Conservation (phyloP, 2,888 invertebrate species). For the Philhelius pedissequus region DNA sequence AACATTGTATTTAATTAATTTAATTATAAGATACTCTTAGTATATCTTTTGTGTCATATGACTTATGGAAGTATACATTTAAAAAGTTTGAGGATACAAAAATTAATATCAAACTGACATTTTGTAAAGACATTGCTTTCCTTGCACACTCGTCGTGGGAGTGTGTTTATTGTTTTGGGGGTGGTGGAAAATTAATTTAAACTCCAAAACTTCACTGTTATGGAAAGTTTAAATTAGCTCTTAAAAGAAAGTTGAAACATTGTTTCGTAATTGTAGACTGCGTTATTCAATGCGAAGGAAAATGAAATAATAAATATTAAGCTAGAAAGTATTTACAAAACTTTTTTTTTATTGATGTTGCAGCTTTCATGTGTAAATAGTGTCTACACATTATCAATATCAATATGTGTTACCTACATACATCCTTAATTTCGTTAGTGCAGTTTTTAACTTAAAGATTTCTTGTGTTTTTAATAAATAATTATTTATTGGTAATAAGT, state of each 20-base stretch:
- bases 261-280: background rate
- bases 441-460: no score
- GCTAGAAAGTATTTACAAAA: background rate
- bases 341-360: background rate
- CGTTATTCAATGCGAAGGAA: background rate
- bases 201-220: background rate
- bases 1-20: no score
- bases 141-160: background rate
- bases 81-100: no score
- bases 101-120: background rate
- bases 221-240: conserved; percentile 22
- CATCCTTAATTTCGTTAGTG: no score
- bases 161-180: background rate
- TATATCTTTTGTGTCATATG: no score
- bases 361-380: background rate
- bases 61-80: no score
- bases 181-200: background rate
- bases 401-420: no score
- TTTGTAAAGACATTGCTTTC: background rate
- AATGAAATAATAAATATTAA: background rate
- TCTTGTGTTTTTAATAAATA: no score
- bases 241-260: conserved; percentile 19
- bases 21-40: no score
- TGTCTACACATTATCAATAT: no score
- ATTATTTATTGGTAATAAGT: no score